Conservation (phyloP, 2,888 invertebrate genomes). For the Parnassius apollo region DNA sequence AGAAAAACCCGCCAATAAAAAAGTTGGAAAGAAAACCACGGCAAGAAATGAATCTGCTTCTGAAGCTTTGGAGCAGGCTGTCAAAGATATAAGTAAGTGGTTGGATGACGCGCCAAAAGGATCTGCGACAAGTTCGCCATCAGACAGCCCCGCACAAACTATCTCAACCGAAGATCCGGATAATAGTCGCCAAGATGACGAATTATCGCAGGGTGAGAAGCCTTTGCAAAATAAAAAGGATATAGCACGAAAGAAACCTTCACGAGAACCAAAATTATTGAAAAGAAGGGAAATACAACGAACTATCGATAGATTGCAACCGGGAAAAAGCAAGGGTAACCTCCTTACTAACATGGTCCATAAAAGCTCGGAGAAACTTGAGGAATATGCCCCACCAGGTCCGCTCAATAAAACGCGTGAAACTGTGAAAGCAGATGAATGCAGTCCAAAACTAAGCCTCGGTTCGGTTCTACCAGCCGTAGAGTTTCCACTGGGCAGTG, state of each 20-base stretch:
- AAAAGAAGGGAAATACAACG: conserved; percentile 87
- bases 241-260: conserved; percentile 70
- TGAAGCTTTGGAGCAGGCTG: conserved; percentile 82
- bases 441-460: conserved; percentile 90
- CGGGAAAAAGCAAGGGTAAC: conserved; percentile 94
- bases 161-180: conserved; percentile 83
- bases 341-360: conserved; percentile 85
- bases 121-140: conserved; percentile 88
- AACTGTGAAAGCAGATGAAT: conserved; percentile 82
- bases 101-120: conserved; percentile 91
- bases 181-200: conserved; percentile 70
- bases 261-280: conserved; percentile 65
- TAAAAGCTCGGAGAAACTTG: conserved; percentile 75
- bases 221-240: conserved; percentile 61
- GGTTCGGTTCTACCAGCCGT: conserved; percentile 91
- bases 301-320: conserved; percentile 91
- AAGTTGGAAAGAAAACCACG: conserved; percentile 65
- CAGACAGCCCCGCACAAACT: conserved; percentile 87
- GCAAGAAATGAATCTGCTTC: conserved; percentile 81
- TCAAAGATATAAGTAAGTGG: conserved; percentile 94
- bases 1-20: conserved; percentile 54
- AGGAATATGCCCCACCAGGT: conserved; percentile 80
- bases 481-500: conserved; percentile 83
- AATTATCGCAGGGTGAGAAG: conserved; percentile 62
- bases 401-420: conserved; percentile 81